A percentile compares a stretch with the other conserved stretches of the same genome.
phyloP scores from a whole-genome alignment of 2,888 invertebrate genomes.

The Hesperia comma region DNA sequence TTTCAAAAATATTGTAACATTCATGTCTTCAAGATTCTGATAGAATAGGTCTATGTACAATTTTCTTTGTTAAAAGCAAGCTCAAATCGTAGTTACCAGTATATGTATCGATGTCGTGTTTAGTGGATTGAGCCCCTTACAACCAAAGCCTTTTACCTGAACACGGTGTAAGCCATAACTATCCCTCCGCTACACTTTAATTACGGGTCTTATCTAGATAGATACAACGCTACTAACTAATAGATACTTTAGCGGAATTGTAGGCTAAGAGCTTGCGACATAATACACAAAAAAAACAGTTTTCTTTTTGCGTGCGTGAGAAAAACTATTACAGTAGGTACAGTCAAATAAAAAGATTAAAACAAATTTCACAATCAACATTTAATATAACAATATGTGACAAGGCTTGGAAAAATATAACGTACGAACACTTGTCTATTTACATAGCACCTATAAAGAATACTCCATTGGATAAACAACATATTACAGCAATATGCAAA shows the following conservation, averaged over 20 bases:
- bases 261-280: not conserved
- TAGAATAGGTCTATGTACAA: no score
- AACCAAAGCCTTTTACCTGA: slow-evolving; percentile 15
- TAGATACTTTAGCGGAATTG: not conserved
- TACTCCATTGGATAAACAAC: not conserved
- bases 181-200: slow-evolving; percentile 11
- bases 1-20: no score
- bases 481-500: not conserved
- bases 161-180: not conserved
- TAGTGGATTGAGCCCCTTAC: slow-evolving; percentile 5
- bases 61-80: not conserved
- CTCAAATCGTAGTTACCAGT: no score
- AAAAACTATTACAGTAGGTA: no score
- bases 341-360: not conserved
- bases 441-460: not conserved
- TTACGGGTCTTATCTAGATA: not conserved
- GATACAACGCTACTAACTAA: not conserved
- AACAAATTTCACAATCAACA: slow-evolving; percentile 11
- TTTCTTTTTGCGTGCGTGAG: no score
- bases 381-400: slow-evolving; percentile 24
- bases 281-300: no score
- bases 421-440: not conserved
- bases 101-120: not conserved
- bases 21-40: no score
- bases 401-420: slow-evolving; percentile 15